phyloP scores from a whole-genome alignment of 2,888 invertebrate genomes.

The Dorcus parallelipipedus region DNA sequence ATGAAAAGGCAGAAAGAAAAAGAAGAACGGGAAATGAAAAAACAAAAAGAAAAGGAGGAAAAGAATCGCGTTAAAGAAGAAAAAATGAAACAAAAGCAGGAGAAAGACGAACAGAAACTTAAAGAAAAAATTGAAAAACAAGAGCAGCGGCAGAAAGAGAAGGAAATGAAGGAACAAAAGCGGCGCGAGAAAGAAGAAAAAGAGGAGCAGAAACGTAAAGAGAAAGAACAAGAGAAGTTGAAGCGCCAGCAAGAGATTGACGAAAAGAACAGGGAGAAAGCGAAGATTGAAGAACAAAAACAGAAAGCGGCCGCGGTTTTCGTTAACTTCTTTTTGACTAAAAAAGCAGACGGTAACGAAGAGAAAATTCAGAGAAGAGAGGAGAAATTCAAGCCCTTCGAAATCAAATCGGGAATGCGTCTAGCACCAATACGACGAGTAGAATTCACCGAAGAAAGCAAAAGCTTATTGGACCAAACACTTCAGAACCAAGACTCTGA shows the following conservation, averaged over 20 bases:
- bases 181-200: conserved; percentile 52
- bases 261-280: conserved; percentile 61
- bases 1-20: conserved; percentile 52
- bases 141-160: conserved; percentile 50
- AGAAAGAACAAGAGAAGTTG: conserved; percentile 44
- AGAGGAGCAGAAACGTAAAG: conserved; percentile 46
- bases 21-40: conserved; percentile 52
- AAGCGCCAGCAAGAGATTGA: conserved; percentile 52
- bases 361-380: conserved; percentile 37
- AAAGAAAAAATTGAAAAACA: conserved; percentile 47
- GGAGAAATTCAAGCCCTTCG: conserved; percentile 63
- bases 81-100: conserved; percentile 28
- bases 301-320: conserved; percentile 78
- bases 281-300: conserved; percentile 71
- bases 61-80: conserved; percentile 25
- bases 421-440: conserved; percentile 70
- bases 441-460: conserved; percentile 53
- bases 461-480: conserved; percentile 53
- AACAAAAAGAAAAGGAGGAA: conserved; percentile 36
- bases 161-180: conserved; percentile 55
- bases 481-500: conserved; percentile 47
- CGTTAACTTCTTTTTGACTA: conserved; percentile 76
- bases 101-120: conserved; percentile 43
- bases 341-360: conserved; percentile 43
- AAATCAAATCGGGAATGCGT: conserved; percentile 83